Evolutionary conservation across 2,888 invertebrate genomes (phyloP).

Genomic region (Apotomis turbidana): DNA sequence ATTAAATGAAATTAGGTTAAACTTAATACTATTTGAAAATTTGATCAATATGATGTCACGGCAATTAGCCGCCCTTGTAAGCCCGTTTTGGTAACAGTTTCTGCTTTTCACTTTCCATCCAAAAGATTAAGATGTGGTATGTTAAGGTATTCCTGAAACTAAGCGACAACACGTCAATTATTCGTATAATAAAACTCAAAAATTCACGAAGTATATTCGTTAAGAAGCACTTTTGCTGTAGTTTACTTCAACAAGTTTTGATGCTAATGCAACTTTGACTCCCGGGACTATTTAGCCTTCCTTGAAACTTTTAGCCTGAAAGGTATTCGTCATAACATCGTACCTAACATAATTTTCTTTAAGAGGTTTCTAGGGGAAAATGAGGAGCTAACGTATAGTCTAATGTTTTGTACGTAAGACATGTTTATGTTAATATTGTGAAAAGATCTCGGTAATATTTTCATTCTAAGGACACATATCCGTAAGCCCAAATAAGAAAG

Average conservation of each 20-base stretch:
- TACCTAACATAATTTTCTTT: neutral
- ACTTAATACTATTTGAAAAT: too few relatives aligned
- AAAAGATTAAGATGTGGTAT: too few relatives aligned
- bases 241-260: slow-evolving; percentile 57
- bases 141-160: too few relatives aligned
- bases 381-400: neutral
- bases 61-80: too few relatives aligned
- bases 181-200: slow-evolving; percentile 45
- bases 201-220: slow-evolving; percentile 55
- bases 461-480: too few relatives aligned
- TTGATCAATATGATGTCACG: too few relatives aligned
- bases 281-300: slow-evolving; percentile 44
- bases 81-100: too few relatives aligned
- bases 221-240: slow-evolving; percentile 55
- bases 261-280: slow-evolving; percentile 57
- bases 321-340: slow-evolving; percentile 7
- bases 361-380: neutral
- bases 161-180: neutral
- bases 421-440: neutral
- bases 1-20: too few relatives aligned
- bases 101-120: too few relatives aligned
- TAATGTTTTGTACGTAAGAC: neutral
- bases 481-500: too few relatives aligned
- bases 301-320: slow-evolving; percentile 23
- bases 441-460: too few relatives aligned